A percentile compares a stretch with the other conserved stretches of the same genome.
Conservation (phyloP, 2,888 invertebrate species). For the Therioaphis trifolii region DNA sequence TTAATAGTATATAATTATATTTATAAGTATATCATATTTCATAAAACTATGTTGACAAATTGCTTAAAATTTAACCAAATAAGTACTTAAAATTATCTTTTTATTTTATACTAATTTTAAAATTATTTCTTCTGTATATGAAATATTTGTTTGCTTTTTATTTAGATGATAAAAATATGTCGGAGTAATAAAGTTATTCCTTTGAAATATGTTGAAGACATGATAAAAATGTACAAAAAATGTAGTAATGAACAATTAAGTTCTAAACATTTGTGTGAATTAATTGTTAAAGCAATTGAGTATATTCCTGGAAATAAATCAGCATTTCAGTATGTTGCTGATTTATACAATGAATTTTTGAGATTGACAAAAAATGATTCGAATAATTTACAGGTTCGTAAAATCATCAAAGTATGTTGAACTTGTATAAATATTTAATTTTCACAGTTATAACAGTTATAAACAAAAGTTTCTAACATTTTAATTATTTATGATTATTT, state of each 20-base stretch:
- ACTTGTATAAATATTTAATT: not conserved
- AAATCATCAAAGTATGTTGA: not conserved
- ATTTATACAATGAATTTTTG: slow-evolving; percentile 39
- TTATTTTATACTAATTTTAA: too few relatives aligned
- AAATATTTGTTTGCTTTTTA: not conserved
- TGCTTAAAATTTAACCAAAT: too few relatives aligned
- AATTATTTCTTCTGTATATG: not conserved
- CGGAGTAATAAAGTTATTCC: slow-evolving; percentile 9
- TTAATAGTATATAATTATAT: too few relatives aligned
- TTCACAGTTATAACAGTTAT: too few relatives aligned
- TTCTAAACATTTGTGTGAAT: slow-evolving; percentile 12
- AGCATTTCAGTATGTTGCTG: slow-evolving; percentile 37
- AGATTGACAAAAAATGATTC: slow-evolving; percentile 7
- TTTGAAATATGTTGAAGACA: not conserved
- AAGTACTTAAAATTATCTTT: too few relatives aligned
- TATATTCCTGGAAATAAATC: slow-evolving; percentile 14
- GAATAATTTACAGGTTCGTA: not conserved
- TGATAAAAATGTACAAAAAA: slow-evolving; percentile 35
- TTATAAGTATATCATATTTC: too few relatives aligned
- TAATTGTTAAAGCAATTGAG: slow-evolving; percentile 35
- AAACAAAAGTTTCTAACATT: too few relatives aligned
- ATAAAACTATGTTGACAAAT: too few relatives aligned
- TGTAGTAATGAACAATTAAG: slow-evolving; percentile 12
- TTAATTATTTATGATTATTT: too few relatives aligned
- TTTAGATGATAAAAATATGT: slow-evolving; percentile 39